These are phyloP conservation scores for Odontamblyopus rebecca DNA, from an alignment of 2,797 vertebrate genomes.

Conservation along the genomic window DNA sequence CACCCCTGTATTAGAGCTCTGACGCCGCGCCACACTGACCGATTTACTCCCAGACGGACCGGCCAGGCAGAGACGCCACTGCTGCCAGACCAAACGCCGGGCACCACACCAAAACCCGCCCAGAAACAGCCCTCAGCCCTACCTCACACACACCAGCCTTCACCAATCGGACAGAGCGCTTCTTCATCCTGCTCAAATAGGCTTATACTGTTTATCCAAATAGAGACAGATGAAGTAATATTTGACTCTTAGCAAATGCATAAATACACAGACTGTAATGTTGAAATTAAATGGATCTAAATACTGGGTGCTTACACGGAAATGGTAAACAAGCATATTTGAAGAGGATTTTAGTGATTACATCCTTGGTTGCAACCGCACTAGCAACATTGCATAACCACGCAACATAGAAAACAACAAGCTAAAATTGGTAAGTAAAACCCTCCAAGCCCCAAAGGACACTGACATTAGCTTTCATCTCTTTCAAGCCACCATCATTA, in stretches of 20 bases:
- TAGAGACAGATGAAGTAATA: conserved; percentile 9
- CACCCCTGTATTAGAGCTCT: conserved; percentile 41
- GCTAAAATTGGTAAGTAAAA: conserved; percentile 61
- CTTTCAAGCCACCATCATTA: conserved; percentile 64
- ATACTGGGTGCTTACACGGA: conserved; percentile 41
- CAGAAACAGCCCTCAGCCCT: conserved; percentile 22
- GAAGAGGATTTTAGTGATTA: conserved; percentile 53
- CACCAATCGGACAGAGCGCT: conserved; percentile 12
- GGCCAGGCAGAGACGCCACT: conserved; percentile 31
- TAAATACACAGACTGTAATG: conserved; percentile 30
- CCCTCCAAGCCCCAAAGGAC: conserved; percentile 51
- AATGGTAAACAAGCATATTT: conserved; percentile 56
- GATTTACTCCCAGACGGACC: conserved; percentile 47
- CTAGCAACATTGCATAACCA: conserved; percentile 51
- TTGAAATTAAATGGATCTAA: conserved; percentile 35
- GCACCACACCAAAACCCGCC: conserved; percentile 27
- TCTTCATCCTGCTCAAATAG: conserved; percentile 15
- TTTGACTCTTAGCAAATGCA: conserved; percentile 25
- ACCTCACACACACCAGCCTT: conserved; percentile 18
- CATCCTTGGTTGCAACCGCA: conserved; percentile 42
- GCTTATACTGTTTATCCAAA: not conserved
- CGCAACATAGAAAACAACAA: conserved; percentile 47
- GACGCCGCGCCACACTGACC: conserved; percentile 54
- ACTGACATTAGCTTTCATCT: conserved; percentile 64
- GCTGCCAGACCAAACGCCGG: conserved; percentile 41